Base-by-base conservation (phyloP, 2,113 vertebrate genomes). In the Calidris pugnax region DNA sequence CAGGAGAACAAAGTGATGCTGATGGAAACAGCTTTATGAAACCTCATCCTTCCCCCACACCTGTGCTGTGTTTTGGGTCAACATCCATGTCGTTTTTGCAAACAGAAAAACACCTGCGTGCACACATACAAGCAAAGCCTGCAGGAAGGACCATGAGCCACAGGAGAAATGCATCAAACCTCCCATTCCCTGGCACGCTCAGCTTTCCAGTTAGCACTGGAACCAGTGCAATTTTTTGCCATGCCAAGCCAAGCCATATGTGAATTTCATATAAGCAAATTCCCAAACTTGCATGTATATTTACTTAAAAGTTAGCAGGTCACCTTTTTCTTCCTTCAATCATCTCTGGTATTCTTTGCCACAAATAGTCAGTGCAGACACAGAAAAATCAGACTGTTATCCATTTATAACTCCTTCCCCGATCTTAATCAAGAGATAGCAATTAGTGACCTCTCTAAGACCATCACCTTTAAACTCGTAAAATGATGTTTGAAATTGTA, bases 91-190 rank as follows among this genome's bases (percentile, higher is more conserved):
- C 28, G 8, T 9, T 71, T 85, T 21, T 14, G 15, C 59, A 90
- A 88, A 63, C n/a, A 62, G 10, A 57, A 57, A 64, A 64, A 10
- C 1, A 3, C 0, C 2, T 11, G 21, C 5, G 14, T 2, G 41
- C 24, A 17, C 9, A 53, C 28, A 23, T 35, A n/a, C 3, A 56
- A 20, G 30, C 7, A 64, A 85, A 77, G n/a, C 21, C 11, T 16
- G 18, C 9, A 47, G 30, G 39, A 80, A 26, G 24, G 64, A 28
- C 27, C 63, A 21, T 12, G 47, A 85, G 47, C 18, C 43, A 67
- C 68, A 64, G 37, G 62, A 85, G 28, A 91, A 86, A 86, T 1
- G 4, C 17, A 78, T 20, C 41, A 82, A 66, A 85, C 4, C 37
- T 69, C 20, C 17, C 39, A n/a, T 28, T 75, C 30, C 24, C 24